phyloP scores from a whole-genome alignment of 2,113 vertebrate species.

The Gavia stellata region DNA sequence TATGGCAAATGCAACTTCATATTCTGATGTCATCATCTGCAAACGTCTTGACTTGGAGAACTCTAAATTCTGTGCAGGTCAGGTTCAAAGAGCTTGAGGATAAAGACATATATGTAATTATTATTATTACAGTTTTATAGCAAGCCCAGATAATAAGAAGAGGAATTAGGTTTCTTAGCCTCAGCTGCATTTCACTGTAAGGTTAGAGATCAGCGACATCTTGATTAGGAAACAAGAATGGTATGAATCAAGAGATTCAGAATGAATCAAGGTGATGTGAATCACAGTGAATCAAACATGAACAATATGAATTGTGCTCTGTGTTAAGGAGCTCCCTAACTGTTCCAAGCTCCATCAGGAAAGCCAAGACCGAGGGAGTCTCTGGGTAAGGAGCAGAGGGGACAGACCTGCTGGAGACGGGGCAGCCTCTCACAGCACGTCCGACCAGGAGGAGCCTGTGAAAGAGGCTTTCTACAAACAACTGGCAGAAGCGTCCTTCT shows the following conservation, averaged over 20 bases:
- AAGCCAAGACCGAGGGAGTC: not conserved
- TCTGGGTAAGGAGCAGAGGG: not conserved
- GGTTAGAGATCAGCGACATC: not conserved
- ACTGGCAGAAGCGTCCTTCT: not conserved
- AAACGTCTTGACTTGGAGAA: not conserved
- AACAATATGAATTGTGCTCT: not conserved
- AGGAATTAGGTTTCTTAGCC: not conserved
- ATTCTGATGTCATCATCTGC: not conserved
- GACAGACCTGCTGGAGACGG: not conserved
- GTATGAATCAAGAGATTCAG: not conserved
- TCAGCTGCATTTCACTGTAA: not conserved
- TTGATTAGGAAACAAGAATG: slow-evolving; percentile 6
- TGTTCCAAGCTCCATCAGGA: not conserved
- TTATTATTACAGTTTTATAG: not conserved
- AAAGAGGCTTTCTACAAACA: not conserved
- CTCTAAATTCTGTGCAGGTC: not conserved
- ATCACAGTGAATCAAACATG: not conserved
- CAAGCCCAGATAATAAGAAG: not conserved
- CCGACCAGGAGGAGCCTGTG: not conserved
- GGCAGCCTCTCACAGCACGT: not conserved
- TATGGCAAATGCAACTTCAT: not conserved
- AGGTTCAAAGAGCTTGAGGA: not conserved
- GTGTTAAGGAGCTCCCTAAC: not conserved
- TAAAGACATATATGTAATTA: not conserved
- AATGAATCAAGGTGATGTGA: not conserved